Percentiles rank a stretch among this genome's conserved stretches.
Evolutionary conservation across 92 coral and sea anemone species (phyloP).

Genomic region (Bergia puertoricense): DNA sequence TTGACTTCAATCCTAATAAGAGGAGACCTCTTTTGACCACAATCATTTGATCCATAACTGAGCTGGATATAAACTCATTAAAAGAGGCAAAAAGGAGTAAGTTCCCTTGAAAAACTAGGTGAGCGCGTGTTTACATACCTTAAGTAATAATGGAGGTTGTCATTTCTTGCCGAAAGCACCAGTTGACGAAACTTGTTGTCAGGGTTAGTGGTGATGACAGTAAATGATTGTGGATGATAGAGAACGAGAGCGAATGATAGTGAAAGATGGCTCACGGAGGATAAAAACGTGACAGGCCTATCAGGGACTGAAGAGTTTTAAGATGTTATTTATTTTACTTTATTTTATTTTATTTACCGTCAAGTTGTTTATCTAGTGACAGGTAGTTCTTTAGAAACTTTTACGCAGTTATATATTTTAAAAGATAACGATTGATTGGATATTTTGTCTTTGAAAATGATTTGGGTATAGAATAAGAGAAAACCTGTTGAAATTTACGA

Average conservation of each 20-base stretch:
- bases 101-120: background rate
- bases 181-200: background rate
- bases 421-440: slow-evolving; percentile 11
- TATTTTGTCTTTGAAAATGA: background rate
- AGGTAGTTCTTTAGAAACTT: background rate
- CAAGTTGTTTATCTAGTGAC: slow-evolving; percentile 20
- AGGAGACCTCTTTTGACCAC: too few relatives aligned
- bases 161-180: background rate
- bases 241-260: background rate
- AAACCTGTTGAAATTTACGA: background rate
- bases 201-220: background rate
- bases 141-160: background rate
- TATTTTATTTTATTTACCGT: background rate
- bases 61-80: background rate
- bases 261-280: background rate
- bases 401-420: background rate
- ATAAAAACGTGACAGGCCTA: background rate
- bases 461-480: background rate
- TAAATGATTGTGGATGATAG: background rate
- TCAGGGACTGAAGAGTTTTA: background rate
- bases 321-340: background rate
- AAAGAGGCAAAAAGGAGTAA: background rate
- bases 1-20: too few relatives aligned
- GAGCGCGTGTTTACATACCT: background rate
- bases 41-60: background rate